Base-by-base conservation (phyloP, 2,113 vertebrate genomes). In the Odocoileus hemionus region DNA sequence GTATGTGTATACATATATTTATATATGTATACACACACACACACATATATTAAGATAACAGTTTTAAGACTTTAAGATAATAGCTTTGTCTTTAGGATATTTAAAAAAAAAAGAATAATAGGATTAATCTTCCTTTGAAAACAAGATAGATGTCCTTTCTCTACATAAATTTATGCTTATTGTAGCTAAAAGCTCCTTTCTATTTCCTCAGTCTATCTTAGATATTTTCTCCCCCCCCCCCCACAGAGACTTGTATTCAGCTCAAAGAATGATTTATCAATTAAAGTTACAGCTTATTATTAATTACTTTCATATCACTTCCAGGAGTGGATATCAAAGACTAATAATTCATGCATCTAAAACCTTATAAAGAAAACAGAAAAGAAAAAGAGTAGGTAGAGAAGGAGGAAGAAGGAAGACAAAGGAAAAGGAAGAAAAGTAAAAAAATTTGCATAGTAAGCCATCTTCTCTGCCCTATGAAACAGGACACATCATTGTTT, bases 71-170 rank as follows among this genome's bases (percentile, higher is more conserved):
- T 47, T 78, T 26, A 64, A 89, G 23, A 86, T 87, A 58, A 78
- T 55, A 91, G 58, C 3, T 47, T 93, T 94, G 33, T 80, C 1
- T 76, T 89, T 76, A 55, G 33, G 5, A 0, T 30, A 61, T 60
- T 92, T 36, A 36, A 86, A 80, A 78, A 82, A 82, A 74, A 90
- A 82, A 16, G 21, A 86, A 91, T 12, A 57, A 89, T 23, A 33
- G 1, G 50, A 61, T 55, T 79, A 64, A 58, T 47, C 88, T 87
- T 50, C 17, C 30, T 89, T 74, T 80, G 5, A 45, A 79, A 82
- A 50, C 7, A 12, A 45, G 7, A 55, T 36, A 82, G 45, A 43
- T 19, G 4, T 70, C 36, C 9, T 82, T 78, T 23, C 14, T 93
- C 10, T 64, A 55, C 19, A 43, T 43, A 54, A 36, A 84, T 87